Conservation (phyloP, 2,113 vertebrate species). For the Chloebia gouldiae region DNA sequence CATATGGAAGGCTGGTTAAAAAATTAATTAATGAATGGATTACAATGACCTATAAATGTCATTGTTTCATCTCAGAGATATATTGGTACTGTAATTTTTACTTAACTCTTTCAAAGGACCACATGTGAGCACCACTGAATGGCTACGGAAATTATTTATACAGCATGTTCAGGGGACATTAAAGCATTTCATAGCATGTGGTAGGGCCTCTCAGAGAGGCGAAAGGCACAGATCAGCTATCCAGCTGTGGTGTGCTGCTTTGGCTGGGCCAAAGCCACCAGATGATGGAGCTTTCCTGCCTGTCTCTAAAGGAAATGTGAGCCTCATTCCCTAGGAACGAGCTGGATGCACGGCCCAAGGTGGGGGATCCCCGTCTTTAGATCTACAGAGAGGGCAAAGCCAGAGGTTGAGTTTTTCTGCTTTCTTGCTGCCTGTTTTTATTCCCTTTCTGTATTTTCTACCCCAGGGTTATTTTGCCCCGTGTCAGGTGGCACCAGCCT, state of each 20-base stretch:
- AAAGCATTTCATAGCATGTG: constrained; percentile 53
- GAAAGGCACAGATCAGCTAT: constrained; percentile 37
- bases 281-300: constrained; percentile 23
- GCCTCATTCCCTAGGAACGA: not conserved
- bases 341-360: not conserved
- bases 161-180: constrained; percentile 51
- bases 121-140: constrained; percentile 48
- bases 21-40: constrained; percentile 71
- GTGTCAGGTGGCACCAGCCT: not conserved
- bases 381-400: not conserved
- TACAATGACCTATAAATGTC: constrained; percentile 73
- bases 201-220: constrained; percentile 17
- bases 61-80: constrained; percentile 66
- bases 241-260: constrained; percentile 39
- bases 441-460: not conserved
- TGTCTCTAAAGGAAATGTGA: not conserved
- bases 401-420: not conserved
- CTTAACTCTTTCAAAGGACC: constrained; percentile 62
- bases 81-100: constrained; percentile 50
- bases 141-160: constrained; percentile 58
- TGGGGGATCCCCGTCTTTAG: not conserved
- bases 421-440: not conserved
- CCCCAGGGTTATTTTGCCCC: not conserved
- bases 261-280: constrained; percentile 54
- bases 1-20: constrained; percentile 63